Evolutionary conservation across 2,113 vertebrate species (phyloP), one percentile per base, ranked within the genome.

Genomic region (Laticauda colubrina): DNA sequence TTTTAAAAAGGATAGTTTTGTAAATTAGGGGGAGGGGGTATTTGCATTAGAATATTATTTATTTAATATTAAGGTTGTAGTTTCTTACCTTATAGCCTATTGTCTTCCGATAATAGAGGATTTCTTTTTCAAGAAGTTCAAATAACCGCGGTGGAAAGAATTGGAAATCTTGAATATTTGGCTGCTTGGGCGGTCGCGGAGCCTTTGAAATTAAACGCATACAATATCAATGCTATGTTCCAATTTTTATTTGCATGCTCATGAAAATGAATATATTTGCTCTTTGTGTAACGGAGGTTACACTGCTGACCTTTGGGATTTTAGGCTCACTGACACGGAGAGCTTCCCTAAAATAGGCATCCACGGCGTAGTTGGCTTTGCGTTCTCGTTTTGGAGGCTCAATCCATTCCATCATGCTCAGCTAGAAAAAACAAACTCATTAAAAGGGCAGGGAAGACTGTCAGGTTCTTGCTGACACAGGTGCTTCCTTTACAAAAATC

Each of bases 141-240:
- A 99, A 99, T 90, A 99, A 97, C 87, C 98, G 97, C 57, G 98
- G 98, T 56, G 98, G 98, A 75, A 99, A 99, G 96, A 99, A 99
- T 39, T 99, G 98, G 95, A 99, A 99, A 96, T 99, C 98, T 94
- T 99, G 98, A 96, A 99, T 98, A 96, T 98, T 98, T 93, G 98
- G 98, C 94, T 99, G 98, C 94, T 98, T 99, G 18, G 98, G 98
- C 93, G 98, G 98, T 93, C 98, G 97, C 59, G 98, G 98, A 94
- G 98, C 98, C 98, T 98, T 96, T 86, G 97, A 90, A 96, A 88
- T 93, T 6, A 95, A 6, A 95, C 1, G 95, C 24, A 91, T 51
- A 51, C 14, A 94, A 29, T 10, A 91, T 92, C 57, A 14, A 55
- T 56, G 29, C 61, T 56, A n/a, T 20, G 75, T 6, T 29, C 23